These are phyloP conservation scores for Chaetura pelagica DNA, from an alignment of 2,113 vertebrate genomes.

Conservation along the genomic window DNA sequence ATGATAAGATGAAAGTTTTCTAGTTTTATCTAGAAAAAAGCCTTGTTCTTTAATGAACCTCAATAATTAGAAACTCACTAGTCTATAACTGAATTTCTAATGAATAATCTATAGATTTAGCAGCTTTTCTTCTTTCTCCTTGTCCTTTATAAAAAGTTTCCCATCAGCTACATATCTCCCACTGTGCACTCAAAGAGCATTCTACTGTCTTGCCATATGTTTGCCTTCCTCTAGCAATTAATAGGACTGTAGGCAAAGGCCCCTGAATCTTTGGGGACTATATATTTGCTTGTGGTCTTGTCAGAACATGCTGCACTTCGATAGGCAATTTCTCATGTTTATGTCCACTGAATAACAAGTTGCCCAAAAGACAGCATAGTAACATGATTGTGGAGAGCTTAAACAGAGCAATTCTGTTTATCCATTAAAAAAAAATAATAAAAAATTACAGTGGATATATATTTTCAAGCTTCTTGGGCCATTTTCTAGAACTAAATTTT, in stretches of 20 bases:
- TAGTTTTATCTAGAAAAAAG: conserved; percentile 52
- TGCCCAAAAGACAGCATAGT: neutral
- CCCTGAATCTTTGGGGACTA: conserved; percentile 62
- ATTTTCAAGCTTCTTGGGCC: neutral
- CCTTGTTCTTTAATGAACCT: conserved; percentile 24
- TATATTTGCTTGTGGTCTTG: conserved; percentile 68
- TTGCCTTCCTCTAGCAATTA: conserved; percentile 69
- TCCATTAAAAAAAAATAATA: neutral
- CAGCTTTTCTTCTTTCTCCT: neutral
- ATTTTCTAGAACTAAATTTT: conserved; percentile 17
- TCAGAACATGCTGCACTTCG: conserved; percentile 61
- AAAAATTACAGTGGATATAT: neutral
- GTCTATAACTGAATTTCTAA: conserved; percentile 26
- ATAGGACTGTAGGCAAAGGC: conserved; percentile 71
- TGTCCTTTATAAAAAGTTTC: conserved; percentile 59
- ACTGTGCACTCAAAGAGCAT: neutral
- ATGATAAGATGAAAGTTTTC: conserved; percentile 54
- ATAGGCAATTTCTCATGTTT: conserved; percentile 43
- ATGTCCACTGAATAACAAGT: conserved; percentile 66
- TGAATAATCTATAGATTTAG: conserved; percentile 65
- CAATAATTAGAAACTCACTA: conserved; percentile 39
- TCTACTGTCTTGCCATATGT: conserved; percentile 55
- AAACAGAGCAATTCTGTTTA: neutral
- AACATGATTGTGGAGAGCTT: neutral
- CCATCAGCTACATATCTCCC: conserved; percentile 25